A percentile compares a stretch with the other conserved stretches of the same genome.
Evolutionary conservation across 2,797 vertebrate genomes (phyloP).

Genomic region (Pantherophis alleghaniensis): DNA sequence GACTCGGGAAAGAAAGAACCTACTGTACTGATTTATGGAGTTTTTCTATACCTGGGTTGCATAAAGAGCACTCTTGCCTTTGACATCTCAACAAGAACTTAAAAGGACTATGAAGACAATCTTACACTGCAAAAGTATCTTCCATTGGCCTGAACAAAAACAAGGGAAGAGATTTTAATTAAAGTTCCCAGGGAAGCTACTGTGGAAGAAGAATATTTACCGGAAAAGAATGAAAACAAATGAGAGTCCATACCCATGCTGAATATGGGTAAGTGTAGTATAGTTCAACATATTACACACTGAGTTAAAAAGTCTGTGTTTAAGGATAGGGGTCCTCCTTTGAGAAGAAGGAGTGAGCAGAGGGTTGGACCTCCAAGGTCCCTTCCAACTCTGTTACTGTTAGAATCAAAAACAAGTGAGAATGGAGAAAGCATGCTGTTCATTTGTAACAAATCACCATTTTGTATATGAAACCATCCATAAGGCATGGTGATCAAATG

Average conservation of each 20-base stretch:
- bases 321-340: not conserved
- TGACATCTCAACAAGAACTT: constrained; percentile 41
- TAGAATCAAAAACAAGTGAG: not conserved
- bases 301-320: not conserved
- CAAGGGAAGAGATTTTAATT: not conserved
- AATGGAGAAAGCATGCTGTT: not conserved
- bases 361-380: too few species aligned
- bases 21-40: not conserved
- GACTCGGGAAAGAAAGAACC: not conserved
- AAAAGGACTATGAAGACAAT: not conserved
- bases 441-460: not conserved
- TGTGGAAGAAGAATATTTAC: not conserved
- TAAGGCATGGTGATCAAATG: not conserved
- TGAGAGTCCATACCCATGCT: not conserved
- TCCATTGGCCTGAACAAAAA: not conserved
- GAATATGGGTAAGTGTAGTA: not conserved
- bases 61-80: not conserved
- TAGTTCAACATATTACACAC: not conserved
- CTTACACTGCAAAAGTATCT: not conserved
- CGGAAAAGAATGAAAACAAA: not conserved
- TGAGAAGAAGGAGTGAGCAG: not conserved
- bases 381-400: too few species aligned
- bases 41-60: not conserved
- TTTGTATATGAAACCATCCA: not conserved
- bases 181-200: not conserved